Conservation (phyloP, 2,113 vertebrate species). For the Pachycephala philippinensis region DNA sequence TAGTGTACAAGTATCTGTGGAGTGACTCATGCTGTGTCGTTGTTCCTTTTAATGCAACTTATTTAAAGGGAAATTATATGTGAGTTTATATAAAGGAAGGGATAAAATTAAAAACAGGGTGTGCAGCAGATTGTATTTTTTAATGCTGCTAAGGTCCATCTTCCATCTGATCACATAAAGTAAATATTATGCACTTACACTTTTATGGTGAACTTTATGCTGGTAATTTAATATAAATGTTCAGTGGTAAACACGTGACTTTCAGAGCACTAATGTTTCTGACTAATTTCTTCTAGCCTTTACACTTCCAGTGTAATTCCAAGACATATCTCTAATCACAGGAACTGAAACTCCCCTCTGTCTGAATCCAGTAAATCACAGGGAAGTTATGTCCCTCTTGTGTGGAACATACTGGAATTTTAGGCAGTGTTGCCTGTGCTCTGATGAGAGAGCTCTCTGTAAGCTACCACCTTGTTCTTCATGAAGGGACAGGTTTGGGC, state of each 20-base stretch:
- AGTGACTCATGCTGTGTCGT: background rate
- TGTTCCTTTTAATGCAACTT: background rate
- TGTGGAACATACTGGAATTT: background rate
- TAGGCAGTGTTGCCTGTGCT: background rate
- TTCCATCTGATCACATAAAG: background rate
- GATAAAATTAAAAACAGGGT: background rate
- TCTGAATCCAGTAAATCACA: background rate
- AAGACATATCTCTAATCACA: background rate
- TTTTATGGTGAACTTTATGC: background rate
- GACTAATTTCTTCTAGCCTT: background rate
- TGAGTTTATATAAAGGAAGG: background rate
- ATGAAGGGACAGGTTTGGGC: background rate
- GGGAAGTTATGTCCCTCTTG: background rate
- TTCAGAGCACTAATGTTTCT: background rate
- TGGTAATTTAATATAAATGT: background rate
- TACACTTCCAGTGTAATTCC: background rate
- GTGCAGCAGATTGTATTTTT: background rate
- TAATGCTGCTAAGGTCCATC: background rate
- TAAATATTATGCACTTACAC: background rate
- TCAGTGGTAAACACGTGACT: background rate
- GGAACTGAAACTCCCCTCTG: background rate
- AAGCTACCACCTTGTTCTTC: background rate
- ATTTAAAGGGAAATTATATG: background rate
- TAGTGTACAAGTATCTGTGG: background rate
- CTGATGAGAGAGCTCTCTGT: no score